Base-by-base conservation (phyloP, 2,888 invertebrate species). In the Copidosoma aretas region DNA sequence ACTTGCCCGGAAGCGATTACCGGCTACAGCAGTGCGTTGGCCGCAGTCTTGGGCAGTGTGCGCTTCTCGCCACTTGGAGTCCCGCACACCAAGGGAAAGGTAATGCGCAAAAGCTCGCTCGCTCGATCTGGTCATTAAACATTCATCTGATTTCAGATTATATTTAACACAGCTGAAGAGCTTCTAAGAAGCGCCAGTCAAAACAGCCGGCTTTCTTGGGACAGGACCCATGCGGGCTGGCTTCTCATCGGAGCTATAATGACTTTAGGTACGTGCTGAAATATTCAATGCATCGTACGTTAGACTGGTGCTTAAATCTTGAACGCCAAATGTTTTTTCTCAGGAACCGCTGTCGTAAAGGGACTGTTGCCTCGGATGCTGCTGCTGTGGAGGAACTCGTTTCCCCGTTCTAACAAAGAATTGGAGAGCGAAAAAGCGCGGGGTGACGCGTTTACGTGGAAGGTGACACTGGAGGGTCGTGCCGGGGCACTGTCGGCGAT, bases 361-460 rank as follows among this genome's bases (percentile, higher is more conserved):
- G 95, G 95, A 0, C 86, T 98, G 59, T 85, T 99, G 61, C 97
- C 97, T 0, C 88, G 98, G 70, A 95, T 99, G 94, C 83, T 98
- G 75, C 85, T 98, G 17, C 85, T 99, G 3, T 99, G 98, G 99
- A 90, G 97, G 75, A 98, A 98, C 84, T 97, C 97, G 32, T 99
- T 99, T 84, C 98, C 99, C 0, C 89, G 98, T 60, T 97, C 97
- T 0, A 91, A 91, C 51, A 98, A 98, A 81, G 99, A 99, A 84
- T 86, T 99, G 19, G 98, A 98, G 82, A 95, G 97, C 0, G 99
- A 99, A 84, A 97, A 97, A 77, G 91, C 94, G 19, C 88, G 98
- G 78, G 93, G 97, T 10, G 98, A 99, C 85, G 94, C 97, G 0
- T 98, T 98, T 82, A 98, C 98, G n/a, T 98, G 98, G 98, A 95